Conservation (phyloP, 2,888 invertebrate species). For the Drosophila anceps region DNA sequence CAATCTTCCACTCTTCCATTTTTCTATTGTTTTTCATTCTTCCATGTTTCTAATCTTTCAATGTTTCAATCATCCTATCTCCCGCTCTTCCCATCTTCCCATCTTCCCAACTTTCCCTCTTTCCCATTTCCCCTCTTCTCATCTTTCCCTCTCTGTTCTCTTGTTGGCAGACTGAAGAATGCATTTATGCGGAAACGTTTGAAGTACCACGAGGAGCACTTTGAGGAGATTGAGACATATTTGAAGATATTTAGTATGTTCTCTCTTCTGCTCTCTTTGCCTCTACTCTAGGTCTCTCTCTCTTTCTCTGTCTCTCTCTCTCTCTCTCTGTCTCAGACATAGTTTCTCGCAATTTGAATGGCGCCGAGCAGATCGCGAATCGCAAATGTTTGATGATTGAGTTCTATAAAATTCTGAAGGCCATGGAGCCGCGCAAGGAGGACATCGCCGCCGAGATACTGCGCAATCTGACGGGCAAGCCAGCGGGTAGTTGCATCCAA, state of each 20-base stretch:
- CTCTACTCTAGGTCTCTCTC: neutral
- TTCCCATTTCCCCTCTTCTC: neutral
- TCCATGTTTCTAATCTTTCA: too few relatives aligned
- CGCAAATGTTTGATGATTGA: constrained; percentile 65
- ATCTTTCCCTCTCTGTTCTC: neutral
- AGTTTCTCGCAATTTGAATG: constrained; percentile 66
- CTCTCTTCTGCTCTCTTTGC: too few relatives aligned
- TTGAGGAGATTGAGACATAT: constrained; percentile 58
- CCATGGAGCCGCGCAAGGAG: constrained; percentile 38
- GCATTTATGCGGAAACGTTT: constrained; percentile 62
- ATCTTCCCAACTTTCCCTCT: neutral
- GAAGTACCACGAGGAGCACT: constrained; percentile 35
- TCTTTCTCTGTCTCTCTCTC: neutral
- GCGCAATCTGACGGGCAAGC: constrained; percentile 66
- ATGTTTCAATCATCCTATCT: neutral
- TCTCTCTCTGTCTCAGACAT: constrained; percentile 45
- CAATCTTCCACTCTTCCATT: too few relatives aligned
- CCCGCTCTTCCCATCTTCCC: neutral
- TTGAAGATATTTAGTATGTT: constrained; percentile 64
- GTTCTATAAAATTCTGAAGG: constrained; percentile 70
- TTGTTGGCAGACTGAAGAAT: constrained; percentile 58
- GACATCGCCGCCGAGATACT: constrained; percentile 69
- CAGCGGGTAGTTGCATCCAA: constrained; percentile 44
- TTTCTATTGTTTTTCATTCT: too few relatives aligned
- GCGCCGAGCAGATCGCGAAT: constrained; percentile 64